Percentiles rank a stretch among this genome's conserved stretches.
Evolutionary conservation across 2,797 vertebrate species (phyloP).

Genomic region (Orestias chungarensis): DNA sequence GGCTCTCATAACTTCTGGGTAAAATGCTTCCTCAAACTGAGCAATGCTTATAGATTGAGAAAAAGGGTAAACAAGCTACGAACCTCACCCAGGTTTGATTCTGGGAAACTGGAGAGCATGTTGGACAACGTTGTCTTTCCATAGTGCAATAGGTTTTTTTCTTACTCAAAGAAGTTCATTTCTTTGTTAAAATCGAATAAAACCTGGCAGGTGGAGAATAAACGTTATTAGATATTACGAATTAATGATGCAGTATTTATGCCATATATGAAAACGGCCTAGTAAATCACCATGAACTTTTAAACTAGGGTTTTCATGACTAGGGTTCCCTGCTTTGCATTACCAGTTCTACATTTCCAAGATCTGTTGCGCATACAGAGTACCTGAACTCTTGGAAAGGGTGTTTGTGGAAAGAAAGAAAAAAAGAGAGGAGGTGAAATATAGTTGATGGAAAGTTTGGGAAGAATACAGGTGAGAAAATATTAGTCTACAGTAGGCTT

Average conservation of each 20-base stretch:
- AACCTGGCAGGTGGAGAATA: conserved; percentile 20
- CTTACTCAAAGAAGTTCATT: conserved; percentile 21
- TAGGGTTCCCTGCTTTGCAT: conserved; percentile 57
- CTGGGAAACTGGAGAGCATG: conserved; percentile 20
- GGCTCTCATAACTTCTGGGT: conserved; percentile 15
- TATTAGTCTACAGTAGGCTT: conserved; percentile 32
- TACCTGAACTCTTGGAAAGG: conserved; percentile 2
- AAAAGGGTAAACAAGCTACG: conserved; percentile 5
- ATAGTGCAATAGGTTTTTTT: conserved; percentile 48
- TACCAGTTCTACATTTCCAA: conserved; percentile 46
- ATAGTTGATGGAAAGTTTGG: conserved; percentile 13
- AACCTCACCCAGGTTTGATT: conserved; percentile 19
- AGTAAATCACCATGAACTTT: conserved; percentile 36
- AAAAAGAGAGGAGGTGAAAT: neutral
- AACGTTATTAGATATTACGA: conserved; percentile 40
- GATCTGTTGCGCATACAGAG: conserved; percentile 28
- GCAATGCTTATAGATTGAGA: conserved; percentile 12
- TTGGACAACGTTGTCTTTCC: conserved; percentile 47
- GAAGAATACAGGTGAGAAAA: conserved; percentile 41
- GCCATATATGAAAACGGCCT: conserved; percentile 20
- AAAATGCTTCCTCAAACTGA: conserved; percentile 42
- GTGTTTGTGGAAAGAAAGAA: neutral
- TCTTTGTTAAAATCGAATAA: neutral
- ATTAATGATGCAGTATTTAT: conserved; percentile 40
- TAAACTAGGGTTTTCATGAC: conserved; percentile 48